Evolutionary conservation across 2,113 vertebrate species (phyloP).

Genomic region (Stegostoma tigrinum): DNA sequence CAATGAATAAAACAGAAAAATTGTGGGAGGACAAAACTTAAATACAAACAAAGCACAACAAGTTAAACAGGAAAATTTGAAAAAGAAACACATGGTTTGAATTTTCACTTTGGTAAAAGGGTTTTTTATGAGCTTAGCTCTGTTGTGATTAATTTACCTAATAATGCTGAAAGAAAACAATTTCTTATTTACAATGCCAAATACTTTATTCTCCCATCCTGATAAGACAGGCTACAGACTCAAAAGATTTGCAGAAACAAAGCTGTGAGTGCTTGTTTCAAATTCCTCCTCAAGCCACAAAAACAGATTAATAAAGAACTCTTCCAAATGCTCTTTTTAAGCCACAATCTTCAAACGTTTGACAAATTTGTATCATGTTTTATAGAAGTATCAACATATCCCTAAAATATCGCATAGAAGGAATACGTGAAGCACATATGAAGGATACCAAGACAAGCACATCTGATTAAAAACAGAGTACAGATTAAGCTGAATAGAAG

Average conservation of each 20-base stretch:
- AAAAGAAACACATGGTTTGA: not conserved
- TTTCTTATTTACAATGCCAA: not conserved
- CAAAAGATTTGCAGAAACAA: not conserved
- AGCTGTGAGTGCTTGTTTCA: not conserved
- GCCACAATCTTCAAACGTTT: not conserved
- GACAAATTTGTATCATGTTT: not conserved
- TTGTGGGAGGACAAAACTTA: no score
- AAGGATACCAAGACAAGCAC: not conserved
- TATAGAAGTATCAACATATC: not conserved
- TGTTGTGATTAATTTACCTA: not conserved
- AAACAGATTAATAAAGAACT: not conserved
- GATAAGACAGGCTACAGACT: not conserved
- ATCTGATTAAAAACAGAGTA: not conserved
- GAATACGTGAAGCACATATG: not conserved
- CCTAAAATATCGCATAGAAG: not conserved
- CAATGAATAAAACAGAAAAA: not conserved
- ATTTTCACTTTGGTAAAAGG: not conserved
- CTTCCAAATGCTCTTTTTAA: not conserved
- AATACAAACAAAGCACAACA: not conserved
- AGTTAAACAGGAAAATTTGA: not conserved
- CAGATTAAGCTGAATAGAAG: not conserved
- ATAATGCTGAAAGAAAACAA: not conserved
- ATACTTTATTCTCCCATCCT: not conserved
- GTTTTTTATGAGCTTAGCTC: not conserved
- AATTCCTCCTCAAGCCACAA: not conserved